Evolutionary conservation across 2,113 vertebrate species (phyloP).

Genomic region (Pachycephala philippinensis): DNA sequence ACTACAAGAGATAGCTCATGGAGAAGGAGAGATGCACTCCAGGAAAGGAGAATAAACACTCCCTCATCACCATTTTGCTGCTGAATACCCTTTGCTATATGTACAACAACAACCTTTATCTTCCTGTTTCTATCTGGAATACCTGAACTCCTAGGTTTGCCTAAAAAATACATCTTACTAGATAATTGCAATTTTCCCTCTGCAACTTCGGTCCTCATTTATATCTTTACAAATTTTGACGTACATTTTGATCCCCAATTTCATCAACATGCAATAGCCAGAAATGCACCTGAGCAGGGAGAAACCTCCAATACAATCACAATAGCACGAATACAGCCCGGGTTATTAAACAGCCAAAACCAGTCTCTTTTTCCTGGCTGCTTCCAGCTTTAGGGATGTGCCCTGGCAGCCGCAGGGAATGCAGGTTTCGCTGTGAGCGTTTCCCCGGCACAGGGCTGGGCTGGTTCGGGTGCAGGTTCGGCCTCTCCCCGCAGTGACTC

Average conservation of each 20-base stretch:
- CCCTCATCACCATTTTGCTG: background rate
- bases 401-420: background rate
- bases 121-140: background rate
- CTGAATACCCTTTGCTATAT: background rate
- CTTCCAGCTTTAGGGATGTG: background rate
- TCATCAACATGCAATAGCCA: accelerated
- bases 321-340: background rate
- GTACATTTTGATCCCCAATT: background rate
- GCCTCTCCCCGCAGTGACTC: background rate
- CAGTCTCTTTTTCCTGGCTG: background rate
- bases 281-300: background rate
- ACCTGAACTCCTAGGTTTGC: background rate
- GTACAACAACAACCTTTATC: background rate
- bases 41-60: background rate
- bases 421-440: background rate
- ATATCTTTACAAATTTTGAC: background rate
- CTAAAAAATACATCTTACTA: background rate
- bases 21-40: background rate
- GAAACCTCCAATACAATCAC: background rate
- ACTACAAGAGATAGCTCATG: accelerated
- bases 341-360: background rate
- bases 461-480: background rate
- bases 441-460: background rate
- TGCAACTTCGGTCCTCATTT: background rate
- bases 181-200: background rate